phyloP scores from a whole-genome alignment of 1,140 invertebrate species.

The Pseudomyrmex pallidus region DNA sequence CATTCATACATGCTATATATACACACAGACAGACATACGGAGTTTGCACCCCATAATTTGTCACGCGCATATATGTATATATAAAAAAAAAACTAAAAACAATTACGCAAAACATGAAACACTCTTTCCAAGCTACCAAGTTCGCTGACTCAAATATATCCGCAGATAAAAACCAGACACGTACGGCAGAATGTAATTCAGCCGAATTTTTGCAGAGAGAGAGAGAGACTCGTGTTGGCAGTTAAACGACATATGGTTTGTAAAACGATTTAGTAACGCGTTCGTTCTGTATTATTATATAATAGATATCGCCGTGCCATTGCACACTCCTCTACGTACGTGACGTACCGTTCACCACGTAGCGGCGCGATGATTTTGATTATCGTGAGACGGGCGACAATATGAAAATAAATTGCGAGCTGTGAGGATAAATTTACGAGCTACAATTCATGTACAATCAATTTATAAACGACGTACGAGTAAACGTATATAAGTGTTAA shows the following conservation, averaged over 20 bases:
- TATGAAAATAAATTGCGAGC: not conserved
- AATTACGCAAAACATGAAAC: not conserved
- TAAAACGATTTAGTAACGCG: conserved; percentile 41
- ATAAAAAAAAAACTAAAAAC: conserved; percentile 66
- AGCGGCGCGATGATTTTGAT: not conserved
- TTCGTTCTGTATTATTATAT: conserved; percentile 61
- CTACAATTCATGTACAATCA: conserved; percentile 3
- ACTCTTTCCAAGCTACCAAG: conserved; percentile 62
- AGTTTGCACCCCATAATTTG: conserved; percentile 71
- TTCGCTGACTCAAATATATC: conserved; percentile 73
- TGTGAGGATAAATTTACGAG: not conserved
- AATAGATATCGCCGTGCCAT: conserved; percentile 46
- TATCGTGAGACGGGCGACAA: not conserved
- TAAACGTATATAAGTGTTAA: conserved; percentile 25
- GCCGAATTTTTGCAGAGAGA: conserved; percentile 48
- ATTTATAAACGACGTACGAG: not conserved
- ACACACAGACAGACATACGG: conserved; percentile 67
- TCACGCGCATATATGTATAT: conserved; percentile 72
- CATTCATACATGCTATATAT: conserved; percentile 18
- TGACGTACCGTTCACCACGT: not conserved
- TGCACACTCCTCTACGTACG: conserved; percentile 19
- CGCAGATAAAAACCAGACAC: conserved; percentile 41
- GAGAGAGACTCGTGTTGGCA: conserved; percentile 69
- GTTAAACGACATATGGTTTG: conserved; percentile 60
- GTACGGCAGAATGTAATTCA: conserved; percentile 58